Evolutionary conservation across 2,888 invertebrate species (phyloP).

Genomic region (Panopea generosa): DNA sequence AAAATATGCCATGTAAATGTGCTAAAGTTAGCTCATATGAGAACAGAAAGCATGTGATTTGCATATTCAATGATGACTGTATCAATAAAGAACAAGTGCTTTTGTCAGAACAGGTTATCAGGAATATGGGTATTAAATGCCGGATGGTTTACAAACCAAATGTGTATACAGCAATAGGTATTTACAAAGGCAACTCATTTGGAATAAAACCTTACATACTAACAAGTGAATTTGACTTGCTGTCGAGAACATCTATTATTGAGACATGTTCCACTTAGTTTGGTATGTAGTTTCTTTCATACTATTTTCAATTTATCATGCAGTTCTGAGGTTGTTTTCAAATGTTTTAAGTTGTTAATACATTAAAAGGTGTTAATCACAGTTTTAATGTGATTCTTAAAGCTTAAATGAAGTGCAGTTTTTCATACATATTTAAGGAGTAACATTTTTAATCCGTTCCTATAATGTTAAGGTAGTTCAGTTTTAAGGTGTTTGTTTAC

Average conservation of each 20-base stretch:
- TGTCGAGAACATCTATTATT: conserved; percentile 42
- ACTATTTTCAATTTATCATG: no score
- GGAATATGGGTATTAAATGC: conserved; percentile 62
- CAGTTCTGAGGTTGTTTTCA: no score
- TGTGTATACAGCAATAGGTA: conserved; percentile 62
- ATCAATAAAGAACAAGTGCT: conserved; percentile 57
- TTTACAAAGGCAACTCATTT: conserved; percentile 62
- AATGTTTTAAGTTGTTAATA: no score
- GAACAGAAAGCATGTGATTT: conserved; percentile 58
- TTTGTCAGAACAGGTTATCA: conserved; percentile 51
- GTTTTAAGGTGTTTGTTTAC: no score
- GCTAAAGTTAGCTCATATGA: conserved; percentile 50
- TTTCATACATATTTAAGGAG: no score
- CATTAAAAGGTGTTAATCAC: no score
- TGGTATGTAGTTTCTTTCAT: no score
- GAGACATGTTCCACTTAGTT: no score
- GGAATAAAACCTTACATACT: conserved; percentile 51
- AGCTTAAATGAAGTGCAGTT: no score
- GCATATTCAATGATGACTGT: conserved; percentile 66
- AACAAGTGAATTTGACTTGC: conserved; percentile 49
- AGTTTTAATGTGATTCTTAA: no score
- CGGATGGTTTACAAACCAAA: conserved; percentile 67
- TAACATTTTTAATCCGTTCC: no score
- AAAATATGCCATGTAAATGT: conserved; percentile 7
- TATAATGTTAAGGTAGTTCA: no score